Conservation (phyloP, 23 tunicate species). For the Trididemnum miniatum region DNA sequence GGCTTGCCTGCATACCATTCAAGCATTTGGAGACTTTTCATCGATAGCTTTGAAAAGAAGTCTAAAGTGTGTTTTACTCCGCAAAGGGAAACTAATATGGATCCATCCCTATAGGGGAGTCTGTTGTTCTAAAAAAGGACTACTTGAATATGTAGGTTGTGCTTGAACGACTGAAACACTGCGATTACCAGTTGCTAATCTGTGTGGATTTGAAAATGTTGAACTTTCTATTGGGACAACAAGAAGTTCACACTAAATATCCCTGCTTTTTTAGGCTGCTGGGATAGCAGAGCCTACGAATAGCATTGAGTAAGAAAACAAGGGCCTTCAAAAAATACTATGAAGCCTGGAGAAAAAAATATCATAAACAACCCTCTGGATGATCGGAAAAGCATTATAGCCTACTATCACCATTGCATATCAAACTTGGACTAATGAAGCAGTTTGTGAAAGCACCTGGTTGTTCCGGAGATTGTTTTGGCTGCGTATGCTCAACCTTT, state of each 20-base stretch:
- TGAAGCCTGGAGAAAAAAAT: slow-evolving; percentile 20
- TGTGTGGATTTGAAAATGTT: slow-evolving; percentile 25
- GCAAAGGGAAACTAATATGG: slow-evolving; percentile 10
- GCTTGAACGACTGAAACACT: slow-evolving; percentile 29
- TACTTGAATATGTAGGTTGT: slow-evolving; percentile 13
- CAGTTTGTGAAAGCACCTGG: slow-evolving; percentile 29
- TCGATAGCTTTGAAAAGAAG: slow-evolving; percentile 21
- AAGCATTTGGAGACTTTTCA: too few relatives aligned
- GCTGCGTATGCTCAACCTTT: slow-evolving; percentile 29
- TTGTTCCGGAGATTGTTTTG: slow-evolving; percentile 33
- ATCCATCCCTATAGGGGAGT: slow-evolving; percentile 18
- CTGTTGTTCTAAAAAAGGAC: slow-evolving; percentile 11
- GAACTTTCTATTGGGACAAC: slow-evolving; percentile 29
- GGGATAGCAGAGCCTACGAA: slow-evolving; percentile 20
- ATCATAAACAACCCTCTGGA: slow-evolving; percentile 18
- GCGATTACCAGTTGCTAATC: slow-evolving; percentile 12
- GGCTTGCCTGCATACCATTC: too few relatives aligned
- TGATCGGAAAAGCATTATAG: slow-evolving; percentile 24
- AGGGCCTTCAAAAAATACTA: slow-evolving; percentile 22
- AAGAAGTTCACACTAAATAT: slow-evolving; percentile 23
- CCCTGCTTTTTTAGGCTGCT: slow-evolving; percentile 10
- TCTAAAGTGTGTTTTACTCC: background rate
- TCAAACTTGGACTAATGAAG: slow-evolving; percentile 39
- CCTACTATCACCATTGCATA: slow-evolving; percentile 17
- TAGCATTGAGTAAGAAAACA: slow-evolving; percentile 24